Evolutionary conservation across 2,888 invertebrate species (phyloP).

Genomic region (Drosophila austrosaltans): DNA sequence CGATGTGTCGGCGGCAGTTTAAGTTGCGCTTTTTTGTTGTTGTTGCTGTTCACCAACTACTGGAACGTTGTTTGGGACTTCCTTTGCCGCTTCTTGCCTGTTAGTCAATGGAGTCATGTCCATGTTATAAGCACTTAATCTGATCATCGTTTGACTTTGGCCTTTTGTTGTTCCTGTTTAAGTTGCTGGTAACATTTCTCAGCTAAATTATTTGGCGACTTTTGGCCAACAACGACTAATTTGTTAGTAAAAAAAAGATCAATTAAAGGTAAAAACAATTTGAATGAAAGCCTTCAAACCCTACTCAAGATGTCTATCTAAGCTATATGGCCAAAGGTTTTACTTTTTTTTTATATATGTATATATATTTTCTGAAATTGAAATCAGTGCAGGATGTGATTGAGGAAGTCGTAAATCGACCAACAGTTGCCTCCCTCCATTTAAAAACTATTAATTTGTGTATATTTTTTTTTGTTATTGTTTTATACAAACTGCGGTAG

Average conservation of each 20-base stretch:
- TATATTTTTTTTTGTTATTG: conserved; percentile 40
- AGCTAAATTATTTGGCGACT: conserved; percentile 68
- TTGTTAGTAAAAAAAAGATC: conserved; percentile 56
- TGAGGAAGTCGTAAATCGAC: conserved; percentile 74
- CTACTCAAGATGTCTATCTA: conserved; percentile 79
- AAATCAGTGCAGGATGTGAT: conserved; percentile 60
- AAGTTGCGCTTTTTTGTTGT: conserved; percentile 51
- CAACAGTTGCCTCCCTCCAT: conserved; percentile 61
- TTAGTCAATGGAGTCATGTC: conserved; percentile 77
- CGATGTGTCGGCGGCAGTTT: conserved; percentile 57
- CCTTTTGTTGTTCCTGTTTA: conserved; percentile 45
- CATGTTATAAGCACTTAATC: conserved; percentile 78
- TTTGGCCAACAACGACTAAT: conserved; percentile 59
- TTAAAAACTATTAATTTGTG: conserved; percentile 70
- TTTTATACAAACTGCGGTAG: conserved; percentile 76
- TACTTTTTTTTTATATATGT: neutral
- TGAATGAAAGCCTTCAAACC: conserved; percentile 80
- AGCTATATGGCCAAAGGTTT: conserved; percentile 47
- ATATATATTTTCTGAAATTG: neutral
- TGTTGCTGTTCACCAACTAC: conserved; percentile 14
- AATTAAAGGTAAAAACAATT: conserved; percentile 63
- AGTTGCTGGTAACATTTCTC: conserved; percentile 15
- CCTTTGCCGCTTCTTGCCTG: conserved; percentile 35
- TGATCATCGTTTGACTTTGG: conserved; percentile 53
- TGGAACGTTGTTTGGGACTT: conserved; percentile 14